phyloP scores from a whole-genome alignment of 2,797 vertebrate genomes.

The Ctenopoma multispine region DNA sequence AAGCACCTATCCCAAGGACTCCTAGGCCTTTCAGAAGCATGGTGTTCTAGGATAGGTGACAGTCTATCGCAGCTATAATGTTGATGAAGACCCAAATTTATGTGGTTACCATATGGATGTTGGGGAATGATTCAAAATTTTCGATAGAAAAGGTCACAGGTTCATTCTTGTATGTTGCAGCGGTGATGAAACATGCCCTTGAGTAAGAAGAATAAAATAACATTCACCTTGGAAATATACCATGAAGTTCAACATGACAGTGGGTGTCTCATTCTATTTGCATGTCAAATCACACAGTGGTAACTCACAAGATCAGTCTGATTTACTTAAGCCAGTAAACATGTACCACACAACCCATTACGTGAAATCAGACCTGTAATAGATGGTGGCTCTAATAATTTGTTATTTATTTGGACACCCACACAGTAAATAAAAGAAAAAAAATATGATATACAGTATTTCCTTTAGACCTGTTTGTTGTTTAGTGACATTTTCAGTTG shows the following conservation, averaged over 20 bases:
- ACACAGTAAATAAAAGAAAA: conserved; percentile 66
- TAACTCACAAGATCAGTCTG: conserved; percentile 68
- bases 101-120: conserved; percentile 82
- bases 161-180: conserved; percentile 57
- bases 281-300: conserved; percentile 76
- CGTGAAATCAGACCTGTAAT: conserved; percentile 69
- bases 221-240: conserved; percentile 72
- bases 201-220: conserved; percentile 58
- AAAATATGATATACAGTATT: conserved; percentile 48
- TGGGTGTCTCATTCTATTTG: conserved; percentile 72
- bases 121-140: conserved; percentile 72
- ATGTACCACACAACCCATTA: conserved; percentile 65
- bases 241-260: conserved; percentile 50
- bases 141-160: conserved; percentile 74
- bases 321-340: conserved; percentile 68
- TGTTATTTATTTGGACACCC: not conserved
- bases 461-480: conserved; percentile 67
- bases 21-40: conserved; percentile 70
- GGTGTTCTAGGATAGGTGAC: conserved; percentile 74
- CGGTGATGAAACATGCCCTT: conserved; percentile 70
- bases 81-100: conserved; percentile 84
- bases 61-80: conserved; percentile 76
- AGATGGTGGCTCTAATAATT: conserved; percentile 58
- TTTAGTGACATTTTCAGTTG: conserved; percentile 80
- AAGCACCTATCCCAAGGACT: conserved; percentile 80